Conservation (phyloP, 2,797 vertebrate species). For the Chelon labrosus region DNA sequence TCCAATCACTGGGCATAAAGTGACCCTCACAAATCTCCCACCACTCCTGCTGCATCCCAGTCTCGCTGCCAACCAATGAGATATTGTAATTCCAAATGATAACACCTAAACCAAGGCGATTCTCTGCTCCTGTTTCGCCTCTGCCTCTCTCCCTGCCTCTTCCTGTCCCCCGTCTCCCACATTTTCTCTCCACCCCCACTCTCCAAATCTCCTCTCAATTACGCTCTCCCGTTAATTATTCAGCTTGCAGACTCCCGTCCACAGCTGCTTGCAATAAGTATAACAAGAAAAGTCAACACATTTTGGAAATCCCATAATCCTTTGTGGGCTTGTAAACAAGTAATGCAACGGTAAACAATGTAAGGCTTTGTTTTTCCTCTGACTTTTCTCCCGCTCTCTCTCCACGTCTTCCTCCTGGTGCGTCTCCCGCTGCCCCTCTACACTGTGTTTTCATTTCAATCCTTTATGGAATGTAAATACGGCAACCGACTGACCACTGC, state of each 20-base stretch:
- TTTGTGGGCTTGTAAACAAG: conserved; percentile 55
- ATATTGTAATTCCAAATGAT: conserved; percentile 4
- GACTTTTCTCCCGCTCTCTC: conserved; percentile 33
- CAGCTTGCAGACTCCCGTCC: conserved; percentile 30
- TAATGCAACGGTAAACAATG: conserved; percentile 63
- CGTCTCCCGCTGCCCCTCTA: conserved; percentile 10
- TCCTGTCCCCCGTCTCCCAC: neutral
- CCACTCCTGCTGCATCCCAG: neutral
- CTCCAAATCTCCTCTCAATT: conserved; percentile 34
- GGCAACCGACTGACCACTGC: conserved; percentile 37
- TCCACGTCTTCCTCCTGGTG: conserved; percentile 18
- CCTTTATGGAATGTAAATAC: conserved; percentile 67
- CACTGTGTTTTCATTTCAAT: conserved; percentile 58
- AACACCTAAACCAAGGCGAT: neutral
- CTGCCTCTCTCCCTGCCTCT: too few relatives aligned
- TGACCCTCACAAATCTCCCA: neutral
- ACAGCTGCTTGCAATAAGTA: conserved; percentile 71
- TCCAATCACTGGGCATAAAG: conserved; percentile 9
- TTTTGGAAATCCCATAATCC: conserved; percentile 58
- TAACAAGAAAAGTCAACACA: conserved; percentile 54
- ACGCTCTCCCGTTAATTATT: conserved; percentile 43
- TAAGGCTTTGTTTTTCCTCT: conserved; percentile 55
- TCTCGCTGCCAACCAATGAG: conserved; percentile 3
- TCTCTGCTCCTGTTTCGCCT: neutral
- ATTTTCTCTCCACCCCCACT: conserved; percentile 12